phyloP scores from a whole-genome alignment of 2,888 invertebrate genomes.

The Standfussiana lucernea region DNA sequence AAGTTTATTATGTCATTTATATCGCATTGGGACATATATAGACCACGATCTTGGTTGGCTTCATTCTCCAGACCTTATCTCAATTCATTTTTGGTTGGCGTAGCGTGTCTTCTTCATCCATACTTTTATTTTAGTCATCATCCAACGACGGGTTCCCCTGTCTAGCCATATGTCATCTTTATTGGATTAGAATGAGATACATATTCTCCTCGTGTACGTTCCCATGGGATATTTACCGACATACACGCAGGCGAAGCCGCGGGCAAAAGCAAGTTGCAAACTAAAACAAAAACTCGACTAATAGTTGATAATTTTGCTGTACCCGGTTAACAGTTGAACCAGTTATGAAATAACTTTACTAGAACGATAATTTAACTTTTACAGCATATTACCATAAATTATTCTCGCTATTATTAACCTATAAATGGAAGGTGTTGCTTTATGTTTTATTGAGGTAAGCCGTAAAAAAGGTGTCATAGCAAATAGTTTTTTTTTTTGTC shows the following conservation, averaged over 20 bases:
- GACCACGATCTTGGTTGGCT: no score
- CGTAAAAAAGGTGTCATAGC: slow-evolving; percentile 36
- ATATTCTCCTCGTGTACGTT: neutral
- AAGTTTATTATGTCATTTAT: no score
- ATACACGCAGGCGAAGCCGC: neutral
- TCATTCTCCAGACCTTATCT: no score
- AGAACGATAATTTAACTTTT: slow-evolving; percentile 50
- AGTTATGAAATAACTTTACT: slow-evolving; percentile 43
- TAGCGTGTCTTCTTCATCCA: neutral
- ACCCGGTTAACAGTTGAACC: slow-evolving; percentile 14
- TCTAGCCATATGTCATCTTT: neutral
- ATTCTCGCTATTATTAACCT: slow-evolving; percentile 30
- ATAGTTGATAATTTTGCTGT: slow-evolving; percentile 33
- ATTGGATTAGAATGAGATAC: neutral
- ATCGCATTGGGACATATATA: no score
- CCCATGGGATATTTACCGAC: neutral
- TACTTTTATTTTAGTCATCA: neutral
- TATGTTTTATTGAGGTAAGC: slow-evolving; percentile 17
- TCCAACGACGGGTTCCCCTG: neutral
- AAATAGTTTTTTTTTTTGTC: no score
- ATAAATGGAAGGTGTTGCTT: slow-evolving; percentile 6
- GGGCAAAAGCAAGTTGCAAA: neutral
- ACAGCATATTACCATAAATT: slow-evolving; percentile 51
- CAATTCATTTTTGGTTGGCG: no score
- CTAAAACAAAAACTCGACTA: slow-evolving; percentile 14